Conservation (phyloP, 2,113 vertebrate genomes). For the Charina bottae region DNA sequence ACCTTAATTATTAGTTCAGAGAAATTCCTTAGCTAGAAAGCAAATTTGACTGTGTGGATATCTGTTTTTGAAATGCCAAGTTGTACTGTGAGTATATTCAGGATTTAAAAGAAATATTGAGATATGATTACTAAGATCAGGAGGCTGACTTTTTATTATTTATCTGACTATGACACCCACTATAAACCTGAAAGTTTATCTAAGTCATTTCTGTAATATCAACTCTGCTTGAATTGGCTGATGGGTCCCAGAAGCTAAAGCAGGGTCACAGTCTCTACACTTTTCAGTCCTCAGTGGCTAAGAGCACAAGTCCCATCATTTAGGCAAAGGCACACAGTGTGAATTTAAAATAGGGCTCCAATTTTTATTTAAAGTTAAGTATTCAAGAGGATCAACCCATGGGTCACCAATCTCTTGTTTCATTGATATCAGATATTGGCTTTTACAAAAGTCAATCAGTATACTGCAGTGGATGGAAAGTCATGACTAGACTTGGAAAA, state of each 20-base stretch:
- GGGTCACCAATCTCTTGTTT: not conserved
- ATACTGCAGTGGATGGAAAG: too few relatives aligned
- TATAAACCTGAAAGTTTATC: conserved; percentile 23
- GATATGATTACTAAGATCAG: conserved; percentile 47
- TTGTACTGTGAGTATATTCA: conserved; percentile 46
- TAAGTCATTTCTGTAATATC: conserved; percentile 27
- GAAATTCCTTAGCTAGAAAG: conserved; percentile 45
- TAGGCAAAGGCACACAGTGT: not conserved
- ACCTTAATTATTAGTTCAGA: conserved; percentile 55
- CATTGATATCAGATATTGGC: not conserved
- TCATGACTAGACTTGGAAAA: too few relatives aligned
- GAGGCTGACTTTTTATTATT: conserved; percentile 47
- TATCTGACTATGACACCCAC: conserved; percentile 15
- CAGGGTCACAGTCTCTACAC: conserved; percentile 19
- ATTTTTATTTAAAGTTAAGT: not conserved
- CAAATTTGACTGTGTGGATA: conserved; percentile 38
- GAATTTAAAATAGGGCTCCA: not conserved
- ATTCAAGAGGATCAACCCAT: not conserved
- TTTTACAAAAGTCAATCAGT: not conserved
- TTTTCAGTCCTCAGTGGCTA: conserved; percentile 23
- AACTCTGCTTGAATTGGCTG: not conserved
- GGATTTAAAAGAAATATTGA: conserved; percentile 29
- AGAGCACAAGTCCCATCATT: not conserved
- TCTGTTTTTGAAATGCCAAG: conserved; percentile 38
- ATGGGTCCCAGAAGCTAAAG: conserved; percentile 10